Evolutionary conservation across 2,113 vertebrate species (phyloP), one percentile per base, ranked within the genome.

Genomic region (Calypte anna): DNA sequence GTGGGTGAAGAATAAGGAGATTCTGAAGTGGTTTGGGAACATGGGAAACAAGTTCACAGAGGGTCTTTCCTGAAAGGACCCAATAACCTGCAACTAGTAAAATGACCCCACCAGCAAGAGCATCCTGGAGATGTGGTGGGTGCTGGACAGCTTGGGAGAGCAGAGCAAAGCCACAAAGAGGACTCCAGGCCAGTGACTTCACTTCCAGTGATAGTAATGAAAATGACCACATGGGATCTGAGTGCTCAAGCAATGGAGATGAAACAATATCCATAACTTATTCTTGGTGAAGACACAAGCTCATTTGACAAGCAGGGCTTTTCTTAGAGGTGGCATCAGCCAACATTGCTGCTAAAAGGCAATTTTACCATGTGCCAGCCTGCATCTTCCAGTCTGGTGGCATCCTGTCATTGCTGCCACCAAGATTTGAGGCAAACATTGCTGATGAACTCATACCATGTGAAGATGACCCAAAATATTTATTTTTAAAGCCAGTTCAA

Each of bases 351-450:
- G 8, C 17, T 67, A 50, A 68, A 46, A 51, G 36, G n/a, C 12
- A 18, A 40, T 36, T 46, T 17, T 54, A 11, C 38, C n/a, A 15
- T 6, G 30, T 0, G 0, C 24, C 62, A 72, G 46, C 20, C 31
- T 53, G 57, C 2, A 0, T 10, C 12, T 30, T 19, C 63, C 55
- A 31, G 59, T 17, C 59, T 70, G 64, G 31, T 43, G 62, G 3
- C 33, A 33, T 38, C 44, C 2, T 2, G 51, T 54, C 31, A 3
- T 40, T 44, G 59, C 8, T 58, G 70, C n/a, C 80, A 51, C 20
- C n/a, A 44, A 13, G 25, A 61, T n/a, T 23, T 57, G 51, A 50
- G 57, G 30, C 51, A 74, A 67, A 12, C 0, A 24, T 21, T 27
- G 30, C 28, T 40, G 24, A 18, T 31, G 62, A 88, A 13, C 51